phyloP scores from a whole-genome alignment of 2,797 vertebrate genomes.

The Lutjanus campechanus region DNA sequence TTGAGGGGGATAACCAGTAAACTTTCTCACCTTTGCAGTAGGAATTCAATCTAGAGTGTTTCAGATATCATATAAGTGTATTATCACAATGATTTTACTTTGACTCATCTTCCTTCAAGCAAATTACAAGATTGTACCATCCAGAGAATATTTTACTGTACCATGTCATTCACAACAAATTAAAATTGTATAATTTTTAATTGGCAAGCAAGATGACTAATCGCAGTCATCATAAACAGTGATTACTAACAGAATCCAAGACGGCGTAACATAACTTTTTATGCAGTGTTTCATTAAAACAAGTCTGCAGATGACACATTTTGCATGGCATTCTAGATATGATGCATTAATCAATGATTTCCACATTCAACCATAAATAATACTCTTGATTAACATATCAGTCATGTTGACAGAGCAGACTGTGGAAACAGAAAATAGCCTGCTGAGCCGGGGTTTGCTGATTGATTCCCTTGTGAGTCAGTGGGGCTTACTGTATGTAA shows the following conservation, averaged over 20 bases:
- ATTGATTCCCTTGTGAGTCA: slow-evolving; percentile 57
- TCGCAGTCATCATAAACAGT: slow-evolving; percentile 37
- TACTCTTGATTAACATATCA: slow-evolving; percentile 69
- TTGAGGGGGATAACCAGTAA: neutral
- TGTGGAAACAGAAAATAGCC: slow-evolving; percentile 57
- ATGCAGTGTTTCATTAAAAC: slow-evolving; percentile 48
- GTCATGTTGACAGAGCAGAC: slow-evolving; percentile 64
- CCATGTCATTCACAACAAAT: slow-evolving; percentile 36
- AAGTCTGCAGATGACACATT: slow-evolving; percentile 50
- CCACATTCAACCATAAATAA: slow-evolving; percentile 65
- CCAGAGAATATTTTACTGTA: slow-evolving; percentile 25
- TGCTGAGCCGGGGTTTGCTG: slow-evolving; percentile 50
- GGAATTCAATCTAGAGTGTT: neutral
- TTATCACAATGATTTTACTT: neutral
- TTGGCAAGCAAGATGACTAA: slow-evolving; percentile 44
- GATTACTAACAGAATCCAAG: slow-evolving; percentile 42
- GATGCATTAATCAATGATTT: slow-evolving; percentile 61
- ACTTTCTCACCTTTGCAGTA: neutral
- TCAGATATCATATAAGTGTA: neutral
- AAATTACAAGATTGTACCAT: slow-evolving; percentile 35
- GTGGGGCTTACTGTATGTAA: slow-evolving; percentile 49
- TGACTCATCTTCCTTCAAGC: slow-evolving; percentile 4
- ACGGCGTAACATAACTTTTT: slow-evolving; percentile 32
- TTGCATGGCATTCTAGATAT: slow-evolving; percentile 47
- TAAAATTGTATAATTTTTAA: slow-evolving; percentile 48